A percentile compares a stretch with the other conserved stretches of the same genome.
Evolutionary conservation across 92 coral and sea anemone species (phyloP).

Genomic region (Hydrozoanthus gracilis): DNA sequence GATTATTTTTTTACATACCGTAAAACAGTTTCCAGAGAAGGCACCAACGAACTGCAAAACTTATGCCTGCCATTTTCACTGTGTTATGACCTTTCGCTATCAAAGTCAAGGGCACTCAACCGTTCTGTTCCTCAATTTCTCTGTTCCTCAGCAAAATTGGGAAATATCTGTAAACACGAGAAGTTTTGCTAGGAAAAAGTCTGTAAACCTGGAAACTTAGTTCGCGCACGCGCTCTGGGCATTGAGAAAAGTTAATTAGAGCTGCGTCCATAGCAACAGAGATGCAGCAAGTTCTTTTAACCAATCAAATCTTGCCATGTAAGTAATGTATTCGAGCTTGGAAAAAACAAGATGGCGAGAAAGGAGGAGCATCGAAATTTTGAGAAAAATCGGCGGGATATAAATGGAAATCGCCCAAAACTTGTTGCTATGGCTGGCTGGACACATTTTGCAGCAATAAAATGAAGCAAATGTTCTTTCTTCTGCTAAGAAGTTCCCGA

Average conservation of each 20-base stretch:
- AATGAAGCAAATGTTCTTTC: conserved; percentile 12
- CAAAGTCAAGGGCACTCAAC: too few species aligned
- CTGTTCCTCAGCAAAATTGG: too few species aligned
- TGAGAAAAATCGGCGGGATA: conserved; percentile 7
- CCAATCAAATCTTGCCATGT: conserved; percentile 28
- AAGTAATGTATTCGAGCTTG: conserved; percentile 6
- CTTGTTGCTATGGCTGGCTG: conserved; percentile 13
- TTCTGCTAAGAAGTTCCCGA: conserved; percentile 1
- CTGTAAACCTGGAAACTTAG: conserved; percentile 26
- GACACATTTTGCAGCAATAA: conserved; percentile 4
- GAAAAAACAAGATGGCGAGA: conserved; percentile 19
- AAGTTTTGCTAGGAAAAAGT: too few species aligned
- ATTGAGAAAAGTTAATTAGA: not conserved
- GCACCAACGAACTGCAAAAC: too few species aligned
- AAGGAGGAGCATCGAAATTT: not conserved
- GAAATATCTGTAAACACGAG: too few species aligned
- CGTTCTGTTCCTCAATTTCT: too few species aligned
- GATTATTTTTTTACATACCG: too few species aligned
- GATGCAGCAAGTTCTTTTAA: not conserved
- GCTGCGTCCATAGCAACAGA: conserved; percentile 30
- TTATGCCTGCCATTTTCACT: too few species aligned
- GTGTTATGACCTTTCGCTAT: too few species aligned
- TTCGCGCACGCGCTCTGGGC: conserved; percentile 3
- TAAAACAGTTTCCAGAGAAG: too few species aligned
- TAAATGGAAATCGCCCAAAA: conserved; percentile 13